These are phyloP conservation scores for Lampropteryx suffumata DNA, from an alignment of 2,888 invertebrate genomes.

Conservation along the genomic window DNA sequence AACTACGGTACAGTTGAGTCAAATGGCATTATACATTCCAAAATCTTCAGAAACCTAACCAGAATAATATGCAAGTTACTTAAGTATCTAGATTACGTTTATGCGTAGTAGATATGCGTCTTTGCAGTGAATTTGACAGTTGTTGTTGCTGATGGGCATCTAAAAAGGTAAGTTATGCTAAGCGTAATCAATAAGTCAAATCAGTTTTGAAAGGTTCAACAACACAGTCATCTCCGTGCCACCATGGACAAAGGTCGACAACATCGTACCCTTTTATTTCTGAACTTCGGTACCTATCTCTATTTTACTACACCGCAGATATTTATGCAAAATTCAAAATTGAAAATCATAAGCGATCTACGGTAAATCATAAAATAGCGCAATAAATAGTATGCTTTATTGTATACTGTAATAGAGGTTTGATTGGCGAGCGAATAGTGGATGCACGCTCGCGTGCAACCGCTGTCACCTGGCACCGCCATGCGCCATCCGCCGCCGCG, in stretches of 20 bases:
- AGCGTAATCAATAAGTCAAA: conserved; percentile 1
- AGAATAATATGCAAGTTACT: too few species aligned
- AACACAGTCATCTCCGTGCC: conserved; percentile 5
- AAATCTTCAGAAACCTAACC: too few species aligned
- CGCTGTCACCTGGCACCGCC: conserved; percentile 80
- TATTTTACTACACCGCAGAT: conserved; percentile 27
- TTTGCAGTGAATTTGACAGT: background rate
- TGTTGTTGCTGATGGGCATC: background rate
- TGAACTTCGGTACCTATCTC: conserved; percentile 2
- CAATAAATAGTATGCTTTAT: conserved; percentile 57
- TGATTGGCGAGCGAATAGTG: conserved; percentile 53
- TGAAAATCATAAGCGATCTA: conserved; percentile 47
- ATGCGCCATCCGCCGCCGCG: conserved; percentile 57
- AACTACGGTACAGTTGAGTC: too few species aligned
- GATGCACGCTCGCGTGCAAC: conserved; percentile 78
- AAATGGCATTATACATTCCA: too few species aligned
- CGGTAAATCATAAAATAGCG: conserved; percentile 35
- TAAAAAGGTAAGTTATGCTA: background rate
- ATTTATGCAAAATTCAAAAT: conserved; percentile 46
- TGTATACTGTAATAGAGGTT: conserved; percentile 47
- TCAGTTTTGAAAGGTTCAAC: background rate
- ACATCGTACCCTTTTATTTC: conserved; percentile 18
- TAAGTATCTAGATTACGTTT: too few species aligned
- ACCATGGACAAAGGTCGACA: conserved; percentile 27
- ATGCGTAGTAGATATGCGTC: too few species aligned